phyloP scores from a whole-genome alignment of 2,113 vertebrate genomes.

The Laterallus jamaicensis region DNA sequence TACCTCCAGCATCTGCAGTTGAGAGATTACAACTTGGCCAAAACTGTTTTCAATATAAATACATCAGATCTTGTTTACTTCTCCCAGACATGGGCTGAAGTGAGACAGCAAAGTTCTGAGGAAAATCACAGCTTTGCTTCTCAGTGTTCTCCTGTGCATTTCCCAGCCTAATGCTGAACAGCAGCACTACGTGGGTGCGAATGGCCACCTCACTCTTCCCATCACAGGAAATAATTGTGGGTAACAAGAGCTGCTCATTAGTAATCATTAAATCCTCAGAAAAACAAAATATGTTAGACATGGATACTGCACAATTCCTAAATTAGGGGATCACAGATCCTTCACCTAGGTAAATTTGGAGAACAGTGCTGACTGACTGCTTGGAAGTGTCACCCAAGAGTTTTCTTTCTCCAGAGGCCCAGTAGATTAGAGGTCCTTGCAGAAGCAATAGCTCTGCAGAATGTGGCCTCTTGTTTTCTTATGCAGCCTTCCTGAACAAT shows the following conservation, averaged over 20 bases:
- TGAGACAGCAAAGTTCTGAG: not conserved
- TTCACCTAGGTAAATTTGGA: not conserved
- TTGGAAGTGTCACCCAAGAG: not conserved
- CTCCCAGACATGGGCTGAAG: not conserved
- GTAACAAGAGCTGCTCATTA: not conserved
- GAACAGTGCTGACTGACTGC: not conserved
- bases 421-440: not conserved
- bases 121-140: not conserved
- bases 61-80: conserved; percentile 15
- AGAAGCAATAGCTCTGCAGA: not conserved
- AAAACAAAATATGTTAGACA: not conserved
- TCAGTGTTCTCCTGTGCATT: not conserved
- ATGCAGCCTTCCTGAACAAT: not conserved
- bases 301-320: not conserved
- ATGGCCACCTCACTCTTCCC: not conserved
- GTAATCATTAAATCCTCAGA: not conserved
- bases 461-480: not conserved
- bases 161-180: not conserved
- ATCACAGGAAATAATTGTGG: not conserved
- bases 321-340: not conserved
- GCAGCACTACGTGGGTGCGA: rapidly evolving
- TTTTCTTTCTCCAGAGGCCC: not conserved
- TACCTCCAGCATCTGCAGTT: not conserved
- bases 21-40: not conserved
- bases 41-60: conserved; percentile 15